Evolutionary conservation across 2,888 invertebrate species (phyloP), one percentile per base, ranked within the genome.

Genomic region (Morinoia aosen): DNA sequence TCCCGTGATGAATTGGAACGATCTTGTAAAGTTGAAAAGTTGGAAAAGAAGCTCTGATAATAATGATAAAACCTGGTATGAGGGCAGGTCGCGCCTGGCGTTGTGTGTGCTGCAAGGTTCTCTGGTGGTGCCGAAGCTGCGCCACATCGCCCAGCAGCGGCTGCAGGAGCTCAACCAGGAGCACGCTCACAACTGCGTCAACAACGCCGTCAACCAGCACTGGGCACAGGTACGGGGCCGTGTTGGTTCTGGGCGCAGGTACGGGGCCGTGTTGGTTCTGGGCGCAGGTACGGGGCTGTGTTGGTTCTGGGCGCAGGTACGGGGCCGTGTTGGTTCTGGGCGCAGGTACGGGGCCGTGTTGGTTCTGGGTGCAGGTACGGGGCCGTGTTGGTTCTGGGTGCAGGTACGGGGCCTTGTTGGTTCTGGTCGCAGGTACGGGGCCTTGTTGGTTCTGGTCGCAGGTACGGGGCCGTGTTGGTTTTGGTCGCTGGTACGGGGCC

Each of bases 151-250:
- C 93, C 93, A 93, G 57, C 48, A 93, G 58, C 93, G 57, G 10
- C 93, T 93, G 33, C 39, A 93, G 93, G 93, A 93, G 25, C 93
- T 93, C 33, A 93, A 93, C 93, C 93, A 93, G 33, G 93, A 93
- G 33, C 93, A 93, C 58, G 93, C 93, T 2, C 93, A 93, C 57
- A 93, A 57, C 57, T 93, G 93, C 57, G 93, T 93, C 57, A 93
- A 93, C 57, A 93, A 93, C n/a, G 93, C 93, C 25, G 93, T 93
- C 93, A 93, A 93, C 93, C 57, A 57, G 57, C 93, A 93, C 93
- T 93, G 93, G 93, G 56, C 25, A 0, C 57, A 93, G 93, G 93
- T 93, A 90, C 48, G 14, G 90, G 0, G 11, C 33, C 88, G n/a
- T 61, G 61, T 58, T 61, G 61, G 5, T 61, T 2, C 8, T 19